These are phyloP conservation scores for Umimayanthus kanabou DNA, from an alignment of 92 coral and sea anemone genomes.

Conservation along the genomic window DNA sequence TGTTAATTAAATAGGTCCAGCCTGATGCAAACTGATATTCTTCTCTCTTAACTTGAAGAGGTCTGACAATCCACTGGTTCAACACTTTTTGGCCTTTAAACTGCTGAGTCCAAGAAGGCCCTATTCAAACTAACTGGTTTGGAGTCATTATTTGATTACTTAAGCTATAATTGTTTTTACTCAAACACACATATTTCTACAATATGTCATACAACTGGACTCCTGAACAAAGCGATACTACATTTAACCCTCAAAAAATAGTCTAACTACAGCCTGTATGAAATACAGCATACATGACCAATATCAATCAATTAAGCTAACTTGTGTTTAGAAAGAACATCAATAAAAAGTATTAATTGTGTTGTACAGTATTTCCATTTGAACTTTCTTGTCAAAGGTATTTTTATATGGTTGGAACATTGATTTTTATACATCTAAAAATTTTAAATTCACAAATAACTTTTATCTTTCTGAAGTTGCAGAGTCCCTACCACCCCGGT, in stretches of 20 bases:
- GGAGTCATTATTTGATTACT: not conserved
- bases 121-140: too few relatives aligned
- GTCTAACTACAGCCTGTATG: too few relatives aligned
- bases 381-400: not conserved
- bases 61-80: too few relatives aligned
- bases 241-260: too few relatives aligned
- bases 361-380: not conserved
- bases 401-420: too few relatives aligned
- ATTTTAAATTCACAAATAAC: not conserved
- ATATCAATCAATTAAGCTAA: not conserved
- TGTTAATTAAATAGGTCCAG: not conserved
- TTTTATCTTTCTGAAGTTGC: not conserved
- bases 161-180: not conserved
- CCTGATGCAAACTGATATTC: not conserved
- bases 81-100: too few relatives aligned
- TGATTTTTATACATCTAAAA: not conserved
- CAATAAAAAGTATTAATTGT: not conserved
- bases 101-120: too few relatives aligned
- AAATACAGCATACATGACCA: too few relatives aligned
- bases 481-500: constrained; percentile 76
- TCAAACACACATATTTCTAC: too few relatives aligned
- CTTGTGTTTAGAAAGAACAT: too few relatives aligned
- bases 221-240: not conserved
- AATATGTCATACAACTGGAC: not conserved
- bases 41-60: too few relatives aligned